Evolutionary conservation across 2,113 vertebrate genomes (phyloP), one percentile per base, ranked within the genome.

Genomic region (Todiramphus chloris): DNA sequence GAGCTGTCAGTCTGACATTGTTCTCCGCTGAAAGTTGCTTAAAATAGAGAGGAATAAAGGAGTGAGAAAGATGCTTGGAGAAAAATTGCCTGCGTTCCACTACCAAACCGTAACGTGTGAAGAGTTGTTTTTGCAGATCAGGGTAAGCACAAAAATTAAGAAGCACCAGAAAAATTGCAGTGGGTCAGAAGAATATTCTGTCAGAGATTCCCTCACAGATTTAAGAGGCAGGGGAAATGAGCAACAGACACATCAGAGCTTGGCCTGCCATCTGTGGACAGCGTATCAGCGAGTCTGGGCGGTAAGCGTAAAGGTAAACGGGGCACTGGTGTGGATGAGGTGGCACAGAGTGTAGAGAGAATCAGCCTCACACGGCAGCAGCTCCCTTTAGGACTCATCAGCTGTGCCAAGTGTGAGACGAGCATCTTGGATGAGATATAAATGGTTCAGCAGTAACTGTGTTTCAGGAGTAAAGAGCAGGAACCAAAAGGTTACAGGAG

Each of bases 301-400:
- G 84, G 69, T 63, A 20, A 48, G 58, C 79, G 70, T 46, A 50
- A 81, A 92, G 93, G 92, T 91, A 96, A 96, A 62, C 90, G 82
- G 94, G 77, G 92, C 76, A 60, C 51, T 23, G 78, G 67, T 69
- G 27, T 0, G 10, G 72, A 82, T 89, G 77, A 91, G 69, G 35
- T 87, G 90, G 48, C 81, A 51, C 90, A 44, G 51, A 93, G 66
- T 5, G 37, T 21, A 14, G 64, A 67, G 43, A 15, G 1, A 62
- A 84, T 51, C 51, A 81, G 63, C 78, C 81, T 90, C 28, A 35
- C 39, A 4, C 43, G 43, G n/a, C 79, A 76, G 53, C 46, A 41
- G 63, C 27, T 86, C 66, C 69, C 56, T 69, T 75, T 31, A 77
- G 88, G 67, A 25, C 86, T 93, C 83, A 62, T 85, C 76, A 59